Percentiles rank a stretch among this genome's conserved stretches.
These are phyloP conservation scores for Phortica okadai DNA, from an alignment of 2,888 invertebrate species.

Conservation along the genomic window DNA sequence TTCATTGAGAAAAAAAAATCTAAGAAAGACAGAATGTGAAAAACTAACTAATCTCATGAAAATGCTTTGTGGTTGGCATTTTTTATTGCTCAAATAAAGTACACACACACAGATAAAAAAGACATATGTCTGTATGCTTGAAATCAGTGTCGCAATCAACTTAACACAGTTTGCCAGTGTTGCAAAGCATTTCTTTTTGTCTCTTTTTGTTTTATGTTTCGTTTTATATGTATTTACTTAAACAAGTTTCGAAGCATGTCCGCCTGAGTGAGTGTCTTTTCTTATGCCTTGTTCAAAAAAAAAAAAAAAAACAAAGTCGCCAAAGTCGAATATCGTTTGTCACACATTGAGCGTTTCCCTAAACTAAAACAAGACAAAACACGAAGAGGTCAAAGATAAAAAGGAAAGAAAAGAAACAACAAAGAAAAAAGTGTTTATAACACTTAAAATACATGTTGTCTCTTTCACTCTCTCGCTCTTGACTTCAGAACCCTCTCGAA, in stretches of 20 bases:
- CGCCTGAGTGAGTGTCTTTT: no score
- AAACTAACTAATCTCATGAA: conserved; percentile 59
- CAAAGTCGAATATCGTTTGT: conserved; percentile 61
- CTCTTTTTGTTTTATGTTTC: no score
- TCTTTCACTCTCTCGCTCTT: background rate
- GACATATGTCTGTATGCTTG: conserved; percentile 23
- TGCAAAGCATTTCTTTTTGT: no score
- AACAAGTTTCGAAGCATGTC: no score
- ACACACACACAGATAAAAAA: background rate
- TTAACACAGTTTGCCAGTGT: conserved; percentile 42
- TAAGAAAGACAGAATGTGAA: background rate
- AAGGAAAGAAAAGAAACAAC: background rate
- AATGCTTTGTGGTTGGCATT: conserved; percentile 66
- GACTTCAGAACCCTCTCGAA: background rate
- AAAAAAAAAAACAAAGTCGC: no score
- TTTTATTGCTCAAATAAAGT: conserved; percentile 54
- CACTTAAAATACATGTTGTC: background rate
- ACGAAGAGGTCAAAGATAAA: conserved; percentile 1
- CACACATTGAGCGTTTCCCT: conserved; percentile 42
- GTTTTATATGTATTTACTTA: no score
- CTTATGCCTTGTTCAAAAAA: no score
- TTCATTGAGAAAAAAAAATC: no score
- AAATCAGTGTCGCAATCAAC: conserved; percentile 1
- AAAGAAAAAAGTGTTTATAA: conserved; percentile 3
- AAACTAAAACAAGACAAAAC: conserved; percentile 5